Evolutionary conservation across 2,113 vertebrate genomes (phyloP).

Genomic region (Ginglymostoma cirratum): DNA sequence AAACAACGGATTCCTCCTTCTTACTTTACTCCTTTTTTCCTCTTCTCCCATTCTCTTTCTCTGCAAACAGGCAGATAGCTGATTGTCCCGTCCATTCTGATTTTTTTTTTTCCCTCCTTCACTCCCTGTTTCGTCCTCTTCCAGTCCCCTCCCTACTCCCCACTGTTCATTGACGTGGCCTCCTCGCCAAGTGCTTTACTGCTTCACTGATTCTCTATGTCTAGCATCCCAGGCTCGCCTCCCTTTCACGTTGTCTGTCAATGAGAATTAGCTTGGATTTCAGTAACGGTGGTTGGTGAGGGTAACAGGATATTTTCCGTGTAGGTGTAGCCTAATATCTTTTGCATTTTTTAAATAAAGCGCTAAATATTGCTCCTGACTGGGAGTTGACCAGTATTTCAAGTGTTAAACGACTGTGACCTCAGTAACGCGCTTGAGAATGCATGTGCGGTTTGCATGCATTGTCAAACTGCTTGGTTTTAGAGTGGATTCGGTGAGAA

Average conservation of each 20-base stretch:
- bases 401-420: not conserved
- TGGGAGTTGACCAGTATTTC: not conserved
- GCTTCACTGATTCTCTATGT: not conserved
- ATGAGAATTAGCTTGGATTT: not conserved
- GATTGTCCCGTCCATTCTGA: not conserved
- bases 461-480: not conserved
- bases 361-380: not conserved
- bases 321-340: too few species aligned
- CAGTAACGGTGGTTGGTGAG: too few species aligned
- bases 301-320: not conserved
- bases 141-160: slow-evolving; percentile 31
- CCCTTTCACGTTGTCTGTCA: not conserved
- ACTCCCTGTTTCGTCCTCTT: slow-evolving; percentile 37
- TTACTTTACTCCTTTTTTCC: not conserved
- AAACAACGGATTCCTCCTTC: not conserved
- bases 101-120: not conserved
- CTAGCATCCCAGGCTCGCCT: not conserved
- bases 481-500: not conserved
- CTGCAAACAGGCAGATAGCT: not conserved
- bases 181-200: not conserved
- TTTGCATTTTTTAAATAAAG: not conserved
- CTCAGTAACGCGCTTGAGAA: not conserved
- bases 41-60: too few species aligned
- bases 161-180: not conserved
- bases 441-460: not conserved